Base-by-base conservation (phyloP, 2,113 vertebrate genomes). In the Clarias batrachus region DNA sequence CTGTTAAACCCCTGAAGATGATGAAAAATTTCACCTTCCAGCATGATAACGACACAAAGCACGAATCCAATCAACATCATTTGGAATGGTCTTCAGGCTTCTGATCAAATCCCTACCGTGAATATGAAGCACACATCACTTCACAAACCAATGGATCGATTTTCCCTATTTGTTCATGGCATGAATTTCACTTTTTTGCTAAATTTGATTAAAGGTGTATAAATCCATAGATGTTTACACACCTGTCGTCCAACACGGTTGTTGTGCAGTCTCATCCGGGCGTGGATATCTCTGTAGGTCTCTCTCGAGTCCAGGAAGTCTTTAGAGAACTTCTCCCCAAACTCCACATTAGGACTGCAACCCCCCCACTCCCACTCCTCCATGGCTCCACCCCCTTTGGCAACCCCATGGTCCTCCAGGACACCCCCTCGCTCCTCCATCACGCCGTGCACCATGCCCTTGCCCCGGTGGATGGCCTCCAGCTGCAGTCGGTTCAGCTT, bases 301-400 rank as follows among this genome's bases (percentile, higher is more conserved):
- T 99, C 98, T 8, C 98, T 95, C 74, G 98, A 97, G 89, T 99
- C 98, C 0, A 99, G 94, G 93, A 99, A 99, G 89, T 99, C 98
- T 91, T 96, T 96, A 70, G 98, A 99, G 94, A 99, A 99, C 91
- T 97, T 97, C 92, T 99, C 97, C 77, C 97, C 98, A 56, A 97
- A 99, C 89, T 99, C 97, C 94, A 99, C 96, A 0, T 99, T 97
- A 0, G 98, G 98, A 90, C 98, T 99, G 95, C 98, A 99, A 88
- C 98, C 98, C 4, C 98, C 98, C 98, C 98, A 99, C 82, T 99
- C 98, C 98, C 98, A 99, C 91, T 97, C 97, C 94, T 99, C 98
- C 92, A 98, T 97, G 56, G 97, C 96, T 66, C 96, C 96, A 0
- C 48, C 65, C 19, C 83, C 83, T 0, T 96, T 95, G 83, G 95